phyloP scores from a whole-genome alignment of 2,888 invertebrate genomes.

The Xestia xanthographa region DNA sequence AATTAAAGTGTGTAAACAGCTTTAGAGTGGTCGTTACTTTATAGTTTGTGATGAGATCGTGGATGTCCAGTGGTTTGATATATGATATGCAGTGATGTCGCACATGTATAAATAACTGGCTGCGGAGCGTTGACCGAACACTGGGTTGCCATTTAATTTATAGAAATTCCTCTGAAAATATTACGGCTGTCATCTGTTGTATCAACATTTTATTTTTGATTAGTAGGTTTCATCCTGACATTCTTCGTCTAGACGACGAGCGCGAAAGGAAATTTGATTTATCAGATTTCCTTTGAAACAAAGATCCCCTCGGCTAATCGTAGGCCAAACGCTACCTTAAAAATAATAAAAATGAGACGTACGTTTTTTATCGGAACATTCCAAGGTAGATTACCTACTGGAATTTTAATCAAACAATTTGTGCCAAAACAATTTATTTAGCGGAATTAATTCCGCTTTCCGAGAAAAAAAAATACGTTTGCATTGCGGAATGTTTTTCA shows the following conservation, averaged over 20 bases:
- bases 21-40: slow-evolving; percentile 73
- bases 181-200: slow-evolving; percentile 30
- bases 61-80: slow-evolving; percentile 78
- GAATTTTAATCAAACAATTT: slow-evolving; percentile 52
- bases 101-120: slow-evolving; percentile 75
- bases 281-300: slow-evolving; percentile 7
- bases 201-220: slow-evolving; percentile 24
- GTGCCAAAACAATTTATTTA: slow-evolving; percentile 48
- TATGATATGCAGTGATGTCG: slow-evolving; percentile 77
- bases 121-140: slow-evolving; percentile 75
- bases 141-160: slow-evolving; percentile 70
- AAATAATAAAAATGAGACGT: slow-evolving; percentile 21
- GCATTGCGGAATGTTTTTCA: slow-evolving; percentile 67
- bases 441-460: slow-evolving; percentile 20
- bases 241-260: slow-evolving; percentile 1
- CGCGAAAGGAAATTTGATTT: slow-evolving; percentile 12
- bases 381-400: slow-evolving; percentile 9
- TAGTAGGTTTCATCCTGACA: background rate
- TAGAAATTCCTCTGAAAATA: slow-evolving; percentile 51
- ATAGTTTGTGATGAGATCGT: slow-evolving; percentile 76
- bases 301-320: slow-evolving; percentile 10
- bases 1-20: slow-evolving; percentile 70
- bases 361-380: slow-evolving; percentile 17
- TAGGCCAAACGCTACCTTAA: slow-evolving; percentile 5
- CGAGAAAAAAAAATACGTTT: slow-evolving; percentile 27